Evolutionary conservation across 2,113 vertebrate genomes (phyloP).

Genomic region (Plecturocebus donacophilus): DNA sequence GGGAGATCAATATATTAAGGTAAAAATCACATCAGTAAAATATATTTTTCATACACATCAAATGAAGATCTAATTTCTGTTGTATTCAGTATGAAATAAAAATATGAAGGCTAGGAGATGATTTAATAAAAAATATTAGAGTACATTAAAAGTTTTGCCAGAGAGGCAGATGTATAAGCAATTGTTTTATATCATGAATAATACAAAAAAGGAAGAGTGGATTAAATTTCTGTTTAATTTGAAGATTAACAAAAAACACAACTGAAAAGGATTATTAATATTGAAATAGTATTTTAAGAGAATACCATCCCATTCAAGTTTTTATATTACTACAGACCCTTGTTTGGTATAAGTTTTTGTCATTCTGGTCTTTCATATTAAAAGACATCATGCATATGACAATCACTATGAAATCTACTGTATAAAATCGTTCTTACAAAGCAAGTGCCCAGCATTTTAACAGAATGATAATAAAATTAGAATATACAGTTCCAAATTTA

Average conservation of each 20-base stretch:
- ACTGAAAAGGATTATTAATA: neutral
- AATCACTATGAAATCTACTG: neutral
- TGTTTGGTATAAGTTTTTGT: neutral
- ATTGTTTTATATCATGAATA: neutral
- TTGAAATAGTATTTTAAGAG: neutral
- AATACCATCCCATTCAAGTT: neutral
- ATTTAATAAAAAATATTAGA: neutral
- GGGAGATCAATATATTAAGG: conserved; percentile 41
- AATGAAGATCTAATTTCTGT: neutral
- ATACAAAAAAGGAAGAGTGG: neutral
- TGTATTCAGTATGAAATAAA: neutral
- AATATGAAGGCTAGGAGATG: neutral
- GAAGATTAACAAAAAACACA: neutral
- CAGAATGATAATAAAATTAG: conserved; percentile 7
- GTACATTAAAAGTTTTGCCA: neutral
- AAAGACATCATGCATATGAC: neutral
- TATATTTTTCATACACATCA: neutral
- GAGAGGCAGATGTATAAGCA: neutral
- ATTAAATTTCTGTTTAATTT: conserved; percentile 22
- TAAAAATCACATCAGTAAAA: conserved; percentile 12
- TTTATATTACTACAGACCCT: neutral
- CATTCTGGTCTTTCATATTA: neutral
- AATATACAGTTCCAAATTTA: neutral
- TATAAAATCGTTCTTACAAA: neutral
- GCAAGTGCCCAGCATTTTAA: neutral